A percentile compares a stretch with the other conserved stretches of the same genome.
Conservation (phyloP, 1,140 invertebrate species). For the Calephelis nemesis region DNA sequence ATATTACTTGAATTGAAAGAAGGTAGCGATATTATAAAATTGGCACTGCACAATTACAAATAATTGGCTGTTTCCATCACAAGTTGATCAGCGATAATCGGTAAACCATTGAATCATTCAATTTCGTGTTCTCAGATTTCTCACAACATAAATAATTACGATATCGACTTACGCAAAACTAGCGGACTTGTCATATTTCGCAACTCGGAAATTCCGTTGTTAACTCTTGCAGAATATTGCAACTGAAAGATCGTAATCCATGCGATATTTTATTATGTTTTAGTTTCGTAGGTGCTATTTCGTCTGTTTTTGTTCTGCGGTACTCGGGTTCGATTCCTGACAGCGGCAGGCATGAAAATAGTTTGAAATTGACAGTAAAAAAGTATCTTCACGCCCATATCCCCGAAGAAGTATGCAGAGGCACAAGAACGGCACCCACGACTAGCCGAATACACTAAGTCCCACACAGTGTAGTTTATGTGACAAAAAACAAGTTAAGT, state of each 20-base stretch:
- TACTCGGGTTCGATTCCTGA: too few species aligned
- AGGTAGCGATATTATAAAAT: neutral
- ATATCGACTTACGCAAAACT: slow-evolving; percentile 33
- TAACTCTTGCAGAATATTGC: neutral
- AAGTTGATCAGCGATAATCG: neutral
- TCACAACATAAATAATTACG: slow-evolving; percentile 21
- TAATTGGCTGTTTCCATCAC: neutral
- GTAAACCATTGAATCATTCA: neutral
- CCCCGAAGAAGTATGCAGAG: too few species aligned
- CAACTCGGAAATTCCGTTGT: slow-evolving; percentile 21
- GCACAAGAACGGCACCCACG: too few species aligned
- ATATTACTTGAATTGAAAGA: too few species aligned
- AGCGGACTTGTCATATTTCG: slow-evolving; percentile 28
- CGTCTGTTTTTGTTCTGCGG: too few species aligned
- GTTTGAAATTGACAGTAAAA: too few species aligned
- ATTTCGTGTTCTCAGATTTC: slow-evolving; percentile 18
- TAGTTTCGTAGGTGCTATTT: neutral
- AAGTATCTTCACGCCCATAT: too few species aligned
- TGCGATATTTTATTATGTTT: neutral
- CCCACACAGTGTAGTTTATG: too few species aligned
- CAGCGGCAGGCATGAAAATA: too few species aligned
- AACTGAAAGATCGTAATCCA: neutral
- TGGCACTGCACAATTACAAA: neutral
- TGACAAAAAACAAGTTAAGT: too few species aligned
- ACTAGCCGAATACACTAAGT: too few species aligned